Conservation (phyloP, 2,888 invertebrate species). For the Plusia festucae region DNA sequence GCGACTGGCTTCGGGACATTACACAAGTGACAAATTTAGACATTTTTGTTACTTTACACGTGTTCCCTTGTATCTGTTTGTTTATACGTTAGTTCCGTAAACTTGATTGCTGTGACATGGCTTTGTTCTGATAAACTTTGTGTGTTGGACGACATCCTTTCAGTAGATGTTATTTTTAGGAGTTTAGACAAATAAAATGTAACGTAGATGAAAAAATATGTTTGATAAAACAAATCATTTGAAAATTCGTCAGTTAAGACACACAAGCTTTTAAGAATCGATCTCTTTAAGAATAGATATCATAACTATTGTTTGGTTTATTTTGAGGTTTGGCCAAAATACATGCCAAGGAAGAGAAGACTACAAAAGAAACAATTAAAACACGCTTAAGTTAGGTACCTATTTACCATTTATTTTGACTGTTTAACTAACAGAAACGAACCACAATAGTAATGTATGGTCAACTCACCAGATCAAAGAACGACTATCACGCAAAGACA, state of each 20-base stretch:
- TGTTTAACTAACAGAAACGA: neutral
- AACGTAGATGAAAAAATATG: neutral
- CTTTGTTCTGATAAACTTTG: constrained; percentile 22
- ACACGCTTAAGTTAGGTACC: neutral
- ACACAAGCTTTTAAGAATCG: too few species aligned
- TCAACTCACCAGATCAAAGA: neutral
- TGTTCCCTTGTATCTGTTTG: constrained; percentile 62
- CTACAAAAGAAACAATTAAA: neutral
- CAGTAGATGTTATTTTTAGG: constrained; percentile 11
- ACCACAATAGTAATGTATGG: neutral
- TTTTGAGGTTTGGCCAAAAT: too few species aligned
- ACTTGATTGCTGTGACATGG: constrained; percentile 45
- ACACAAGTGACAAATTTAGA: constrained; percentile 71
- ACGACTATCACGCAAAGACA: neutral
- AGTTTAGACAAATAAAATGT: neutral
- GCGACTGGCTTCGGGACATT: constrained; percentile 72
- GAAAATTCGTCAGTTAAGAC: too few species aligned
- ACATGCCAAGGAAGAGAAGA: neutral
- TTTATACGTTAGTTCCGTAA: constrained; percentile 52
- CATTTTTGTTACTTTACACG: constrained; percentile 69
- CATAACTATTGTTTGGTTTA: too few species aligned
- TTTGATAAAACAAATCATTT: neutral
- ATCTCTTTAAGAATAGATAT: too few species aligned
- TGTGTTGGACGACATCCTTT: constrained; percentile 21
- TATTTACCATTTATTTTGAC: neutral